Percentiles rank a stretch among this genome's conserved stretches.
phyloP scores from a whole-genome alignment of 2,888 invertebrate species.

The Pollenia angustigena region DNA sequence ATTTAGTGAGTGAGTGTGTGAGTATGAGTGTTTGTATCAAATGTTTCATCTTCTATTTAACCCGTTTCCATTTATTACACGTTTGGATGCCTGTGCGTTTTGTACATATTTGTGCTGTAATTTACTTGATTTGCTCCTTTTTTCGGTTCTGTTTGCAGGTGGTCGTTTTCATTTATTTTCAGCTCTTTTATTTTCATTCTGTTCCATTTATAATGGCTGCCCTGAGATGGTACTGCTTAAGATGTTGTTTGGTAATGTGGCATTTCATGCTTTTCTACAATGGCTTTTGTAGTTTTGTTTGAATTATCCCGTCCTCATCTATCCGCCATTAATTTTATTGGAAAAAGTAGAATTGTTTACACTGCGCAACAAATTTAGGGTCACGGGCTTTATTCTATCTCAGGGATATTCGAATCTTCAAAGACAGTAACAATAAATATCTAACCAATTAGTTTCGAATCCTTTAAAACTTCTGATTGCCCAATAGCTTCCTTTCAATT shows the following conservation, averaged over 20 bases:
- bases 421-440: no score
- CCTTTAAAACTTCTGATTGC: no score
- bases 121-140: conserved; percentile 82
- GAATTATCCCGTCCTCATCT: conserved; percentile 29
- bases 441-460: no score
- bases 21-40: conserved; percentile 7
- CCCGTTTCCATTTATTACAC: conserved; percentile 53
- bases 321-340: conserved; percentile 6
- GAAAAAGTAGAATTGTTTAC: not conserved
- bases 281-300: conserved; percentile 63
- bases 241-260: conserved; percentile 70
- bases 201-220: conserved; percentile 51
- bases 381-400: no score
- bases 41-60: conserved; percentile 59
- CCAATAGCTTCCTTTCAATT: no score
- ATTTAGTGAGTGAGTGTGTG: not conserved
- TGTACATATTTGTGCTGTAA: conserved; percentile 82
- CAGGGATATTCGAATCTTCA: no score
- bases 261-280: conserved; percentile 70
- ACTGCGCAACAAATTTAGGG: no score
- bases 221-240: conserved; percentile 53
- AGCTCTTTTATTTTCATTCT: conserved; percentile 7
- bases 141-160: conserved; percentile 81
- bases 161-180: conserved; percentile 69
- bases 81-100: conserved; percentile 47